phyloP scores from a whole-genome alignment of 2,888 invertebrate species.

The Frankliniella fusca region DNA sequence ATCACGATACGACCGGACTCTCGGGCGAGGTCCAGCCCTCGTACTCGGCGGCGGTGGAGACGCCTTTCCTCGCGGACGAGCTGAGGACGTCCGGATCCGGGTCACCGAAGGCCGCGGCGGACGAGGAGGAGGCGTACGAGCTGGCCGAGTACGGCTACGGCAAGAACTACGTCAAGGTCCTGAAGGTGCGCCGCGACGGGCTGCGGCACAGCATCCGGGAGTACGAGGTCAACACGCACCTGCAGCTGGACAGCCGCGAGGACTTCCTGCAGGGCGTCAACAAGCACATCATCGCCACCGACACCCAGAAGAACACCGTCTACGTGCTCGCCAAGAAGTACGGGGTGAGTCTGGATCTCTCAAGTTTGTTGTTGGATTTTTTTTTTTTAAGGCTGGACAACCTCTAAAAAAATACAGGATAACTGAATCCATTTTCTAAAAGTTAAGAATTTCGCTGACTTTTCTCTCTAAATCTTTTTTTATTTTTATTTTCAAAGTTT shows the following conservation, averaged over 20 bases:
- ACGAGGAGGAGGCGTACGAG: constrained; percentile 49
- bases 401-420: too few relatives aligned
- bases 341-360: constrained; percentile 52
- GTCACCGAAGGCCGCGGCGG: not conserved
- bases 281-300: constrained; percentile 73
- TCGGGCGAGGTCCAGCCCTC: not conserved
- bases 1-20: not conserved
- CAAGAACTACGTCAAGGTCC: constrained; percentile 68
- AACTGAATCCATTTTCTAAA: too few relatives aligned
- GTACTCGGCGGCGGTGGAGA: not conserved
- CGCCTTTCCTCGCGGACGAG: not conserved
- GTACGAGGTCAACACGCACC: constrained; percentile 67
- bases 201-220: constrained; percentile 67
- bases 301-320: constrained; percentile 78
- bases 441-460: too few relatives aligned
- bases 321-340: constrained; percentile 73
- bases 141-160: constrained; percentile 66
- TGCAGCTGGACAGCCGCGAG: constrained; percentile 64
- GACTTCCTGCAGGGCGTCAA: constrained; percentile 74
- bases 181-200: constrained; percentile 65
- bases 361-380: too few relatives aligned
- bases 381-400: too few relatives aligned
- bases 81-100: not conserved
- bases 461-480: not conserved
- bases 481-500: not conserved